phyloP scores from a whole-genome alignment of 2,113 vertebrate genomes.

The Ramphastos sulfuratus region DNA sequence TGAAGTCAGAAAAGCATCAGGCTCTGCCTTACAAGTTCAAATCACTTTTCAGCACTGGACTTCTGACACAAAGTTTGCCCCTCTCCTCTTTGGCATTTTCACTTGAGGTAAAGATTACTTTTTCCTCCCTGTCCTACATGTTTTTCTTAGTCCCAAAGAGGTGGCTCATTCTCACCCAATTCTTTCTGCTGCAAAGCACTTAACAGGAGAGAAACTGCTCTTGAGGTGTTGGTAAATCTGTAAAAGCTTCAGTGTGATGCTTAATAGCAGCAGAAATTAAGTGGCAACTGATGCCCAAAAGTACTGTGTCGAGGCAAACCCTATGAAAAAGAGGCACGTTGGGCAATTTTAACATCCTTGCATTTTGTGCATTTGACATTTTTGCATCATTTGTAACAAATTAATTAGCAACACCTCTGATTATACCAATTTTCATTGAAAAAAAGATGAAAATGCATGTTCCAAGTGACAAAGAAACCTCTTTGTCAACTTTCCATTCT shows the following conservation, averaged over 20 bases:
- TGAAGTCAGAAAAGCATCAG: not conserved
- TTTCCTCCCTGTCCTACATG: not conserved
- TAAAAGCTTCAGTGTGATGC: not conserved
- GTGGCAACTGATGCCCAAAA: not conserved
- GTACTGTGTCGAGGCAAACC: not conserved
- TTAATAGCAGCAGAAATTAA: not conserved
- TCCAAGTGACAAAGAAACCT: not conserved
- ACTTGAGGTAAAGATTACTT: not conserved
- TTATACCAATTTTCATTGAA: not conserved
- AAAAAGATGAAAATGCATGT: not conserved
- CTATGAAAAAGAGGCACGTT: not conserved
- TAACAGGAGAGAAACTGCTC: not conserved
- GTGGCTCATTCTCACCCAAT: not conserved
- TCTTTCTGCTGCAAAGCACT: not conserved
- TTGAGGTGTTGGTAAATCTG: conserved; percentile 1
- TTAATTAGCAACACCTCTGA: not conserved
- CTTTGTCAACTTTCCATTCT: not conserved
- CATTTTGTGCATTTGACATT: not conserved
- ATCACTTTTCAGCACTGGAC: not conserved
- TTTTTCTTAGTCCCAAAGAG: not conserved
- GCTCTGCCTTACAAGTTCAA: not conserved
- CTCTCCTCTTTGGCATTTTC: not conserved
- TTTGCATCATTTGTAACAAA: not conserved
- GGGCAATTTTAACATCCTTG: not conserved
- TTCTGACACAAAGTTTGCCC: not conserved